Conservation (phyloP, 2,888 invertebrate species). For the Chouioia cunea region DNA sequence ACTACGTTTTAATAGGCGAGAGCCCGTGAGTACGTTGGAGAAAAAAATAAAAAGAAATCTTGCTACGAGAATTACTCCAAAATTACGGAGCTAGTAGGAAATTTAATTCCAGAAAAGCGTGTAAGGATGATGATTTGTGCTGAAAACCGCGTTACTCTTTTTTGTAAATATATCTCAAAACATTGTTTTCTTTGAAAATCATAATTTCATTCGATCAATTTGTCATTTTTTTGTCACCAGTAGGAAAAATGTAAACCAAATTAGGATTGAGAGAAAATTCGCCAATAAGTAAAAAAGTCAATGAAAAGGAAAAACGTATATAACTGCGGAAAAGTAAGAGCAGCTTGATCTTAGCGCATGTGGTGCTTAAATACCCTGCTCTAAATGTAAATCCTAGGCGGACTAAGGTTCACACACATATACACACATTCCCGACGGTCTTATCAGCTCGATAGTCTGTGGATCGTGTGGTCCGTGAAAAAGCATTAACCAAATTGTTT, state of each 20-base stretch:
- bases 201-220: too few relatives aligned
- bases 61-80: background rate
- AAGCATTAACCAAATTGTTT: slow-evolving; percentile 58
- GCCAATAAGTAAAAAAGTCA: background rate
- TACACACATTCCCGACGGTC: slow-evolving; percentile 50
- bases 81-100: background rate
- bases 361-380: slow-evolving; percentile 54
- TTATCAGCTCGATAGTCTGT: slow-evolving; percentile 53
- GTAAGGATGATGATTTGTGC: slow-evolving; percentile 11
- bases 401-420: too few relatives aligned
- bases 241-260: too few relatives aligned
- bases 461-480: slow-evolving; percentile 33
- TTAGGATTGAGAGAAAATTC: background rate
- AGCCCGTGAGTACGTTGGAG: slow-evolving; percentile 1
- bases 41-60: background rate
- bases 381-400: slow-evolving; percentile 58
- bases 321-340: background rate
- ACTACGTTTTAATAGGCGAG: slow-evolving; percentile 32
- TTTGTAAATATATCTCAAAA: too few relatives aligned
- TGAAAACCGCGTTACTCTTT: too few relatives aligned
- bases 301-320: background rate
- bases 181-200: too few relatives aligned
- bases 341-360: slow-evolving; percentile 43
- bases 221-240: too few relatives aligned
- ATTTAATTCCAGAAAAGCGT: slow-evolving; percentile 11